Conservation (phyloP, 2,797 vertebrate genomes). For the Rhadinocentrus ornatus region DNA sequence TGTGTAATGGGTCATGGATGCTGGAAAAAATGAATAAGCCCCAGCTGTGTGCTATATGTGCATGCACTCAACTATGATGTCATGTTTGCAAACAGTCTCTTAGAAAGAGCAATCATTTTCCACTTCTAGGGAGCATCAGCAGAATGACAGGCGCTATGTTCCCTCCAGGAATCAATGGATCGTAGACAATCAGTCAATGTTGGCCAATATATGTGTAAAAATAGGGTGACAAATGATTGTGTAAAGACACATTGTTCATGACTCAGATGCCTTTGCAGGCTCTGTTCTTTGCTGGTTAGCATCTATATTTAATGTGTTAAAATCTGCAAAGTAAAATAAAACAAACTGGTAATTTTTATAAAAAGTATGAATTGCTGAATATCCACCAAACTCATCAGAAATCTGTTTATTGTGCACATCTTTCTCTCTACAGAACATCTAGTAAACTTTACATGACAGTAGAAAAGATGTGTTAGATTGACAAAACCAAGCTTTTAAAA, state of each 20-base stretch:
- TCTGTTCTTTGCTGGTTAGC: background rate
- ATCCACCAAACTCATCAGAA: no score
- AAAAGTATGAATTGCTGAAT: no score
- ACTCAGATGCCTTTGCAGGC: background rate
- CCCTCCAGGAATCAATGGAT: constrained; percentile 35
- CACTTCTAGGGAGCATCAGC: constrained; percentile 34
- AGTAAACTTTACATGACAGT: no score
- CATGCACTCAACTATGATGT: constrained; percentile 25
- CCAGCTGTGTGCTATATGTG: constrained; percentile 48
- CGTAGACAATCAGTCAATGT: constrained; percentile 54
- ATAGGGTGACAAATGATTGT: constrained; percentile 12
- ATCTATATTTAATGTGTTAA: background rate
- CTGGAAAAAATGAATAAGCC: constrained; percentile 22
- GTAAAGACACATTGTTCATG: background rate
- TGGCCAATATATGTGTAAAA: constrained; percentile 50
- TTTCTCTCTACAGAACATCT: no score
- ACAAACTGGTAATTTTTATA: no score
- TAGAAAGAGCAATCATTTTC: constrained; percentile 48
- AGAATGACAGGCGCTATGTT: constrained; percentile 22
- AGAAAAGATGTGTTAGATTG: no score
- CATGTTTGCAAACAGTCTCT: constrained; percentile 54
- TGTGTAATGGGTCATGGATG: constrained; percentile 16
- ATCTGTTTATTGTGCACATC: no score
- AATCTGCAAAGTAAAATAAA: background rate
- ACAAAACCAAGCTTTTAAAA: no score